Evolutionary conservation across 1,140 invertebrate species (phyloP).

Genomic region (Pogonomyrmex californicus): DNA sequence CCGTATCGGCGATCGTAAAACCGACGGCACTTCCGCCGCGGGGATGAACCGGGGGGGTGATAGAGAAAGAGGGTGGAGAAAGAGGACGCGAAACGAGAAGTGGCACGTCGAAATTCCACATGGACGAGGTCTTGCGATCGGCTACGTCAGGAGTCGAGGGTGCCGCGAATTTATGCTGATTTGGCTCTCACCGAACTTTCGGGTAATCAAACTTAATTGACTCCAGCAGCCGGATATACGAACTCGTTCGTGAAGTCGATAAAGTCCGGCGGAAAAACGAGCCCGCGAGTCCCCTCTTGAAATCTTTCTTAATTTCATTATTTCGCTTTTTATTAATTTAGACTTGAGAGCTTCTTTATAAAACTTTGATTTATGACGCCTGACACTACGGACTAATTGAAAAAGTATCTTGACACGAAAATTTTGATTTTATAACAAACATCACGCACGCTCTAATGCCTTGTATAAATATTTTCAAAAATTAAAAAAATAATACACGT

Average conservation of each 20-base stretch:
- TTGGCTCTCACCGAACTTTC: constrained; percentile 68
- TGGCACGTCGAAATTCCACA: constrained; percentile 15
- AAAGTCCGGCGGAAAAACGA: constrained; percentile 38
- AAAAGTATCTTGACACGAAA: background rate
- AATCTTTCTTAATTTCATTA: constrained; percentile 8
- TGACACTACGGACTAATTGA: background rate
- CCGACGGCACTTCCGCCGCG: constrained; percentile 27
- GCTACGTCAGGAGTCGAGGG: constrained; percentile 34
- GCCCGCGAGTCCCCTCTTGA: background rate
- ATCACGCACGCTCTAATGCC: no score
- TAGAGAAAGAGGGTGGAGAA: background rate
- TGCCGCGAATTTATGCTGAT: constrained; percentile 70
- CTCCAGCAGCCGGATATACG: constrained; percentile 41
- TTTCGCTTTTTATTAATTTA: constrained; percentile 39
- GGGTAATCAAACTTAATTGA: constrained; percentile 79
- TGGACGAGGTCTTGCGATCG: constrained; percentile 27
- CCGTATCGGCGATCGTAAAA: constrained; percentile 73
- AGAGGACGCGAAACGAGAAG: constrained; percentile 1
- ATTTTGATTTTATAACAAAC: no score
- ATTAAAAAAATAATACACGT: no score
- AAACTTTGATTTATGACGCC: background rate
- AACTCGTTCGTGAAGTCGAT: constrained; percentile 63
- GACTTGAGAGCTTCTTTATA: background rate
- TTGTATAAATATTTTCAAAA: no score
- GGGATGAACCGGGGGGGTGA: background rate